Base-by-base conservation (phyloP, 2,888 invertebrate genomes). In the Leptinotarsa tumamoca region DNA sequence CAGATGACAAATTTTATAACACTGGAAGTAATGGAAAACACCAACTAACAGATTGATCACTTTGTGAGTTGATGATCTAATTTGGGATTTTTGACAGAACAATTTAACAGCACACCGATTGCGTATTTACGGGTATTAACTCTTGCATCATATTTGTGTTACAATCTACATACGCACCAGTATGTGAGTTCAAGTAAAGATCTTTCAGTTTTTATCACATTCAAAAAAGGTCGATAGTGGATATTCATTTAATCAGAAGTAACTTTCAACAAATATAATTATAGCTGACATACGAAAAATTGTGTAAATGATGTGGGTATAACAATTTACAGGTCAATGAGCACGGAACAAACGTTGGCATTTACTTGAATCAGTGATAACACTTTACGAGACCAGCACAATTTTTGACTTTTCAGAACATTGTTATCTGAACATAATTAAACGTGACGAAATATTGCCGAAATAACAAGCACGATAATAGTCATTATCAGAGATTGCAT, bases 381-480 rank as follows among this genome's bases (percentile, higher is more conserved):
- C 17, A 69, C 33, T 69, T 69, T 56, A 69, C 69, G 69, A 14
- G 68, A 69, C 33, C 15, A 56, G 69, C 69, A 69, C 10, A 21
- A 14, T 69, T 69, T 69, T 54, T 58, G 27, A 52, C 15, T 27
- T 10, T 54, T 52, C 21, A 27, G 27, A 68, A 68, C 23, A 18
- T 18, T 17, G 51, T 51, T 67, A 51, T 67, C 23, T 10, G 50
- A 68, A 23, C 50, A 23, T 68, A n/a, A 33, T n/a, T 54, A 17
- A 68, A 52, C 51, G 52, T 68, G 63, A 63, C 43, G 63, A 63
- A 63, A 43, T 33, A 63, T 63, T 63, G 17, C 4, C n/a, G 10
- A 63, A 33, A 43, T n/a, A 63, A 33, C 27, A n/a, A 63, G 10
- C 63, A 15, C 3, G 17, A 63, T 33, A 58, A 15, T 23, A 58